These are phyloP conservation scores for Hystrix cristata DNA, from an alignment of 2,113 vertebrate genomes.

Conservation along the genomic window DNA sequence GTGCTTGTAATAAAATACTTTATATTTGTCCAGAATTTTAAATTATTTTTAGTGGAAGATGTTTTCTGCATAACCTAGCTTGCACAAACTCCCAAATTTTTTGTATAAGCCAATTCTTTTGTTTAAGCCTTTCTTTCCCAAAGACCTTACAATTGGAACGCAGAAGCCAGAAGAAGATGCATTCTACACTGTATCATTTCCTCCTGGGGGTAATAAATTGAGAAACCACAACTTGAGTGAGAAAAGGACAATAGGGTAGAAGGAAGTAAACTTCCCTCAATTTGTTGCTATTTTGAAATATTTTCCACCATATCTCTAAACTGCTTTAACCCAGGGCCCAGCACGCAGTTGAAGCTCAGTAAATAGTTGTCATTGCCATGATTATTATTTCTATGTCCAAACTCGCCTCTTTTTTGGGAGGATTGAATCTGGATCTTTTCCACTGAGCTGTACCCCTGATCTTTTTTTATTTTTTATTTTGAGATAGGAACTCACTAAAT, in stretches of 20 bases:
- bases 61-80: not conserved
- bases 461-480: not conserved
- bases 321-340: not conserved
- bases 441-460: not conserved
- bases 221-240: not conserved
- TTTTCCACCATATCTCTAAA: not conserved
- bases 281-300: not conserved
- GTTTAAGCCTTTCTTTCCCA: not conserved
- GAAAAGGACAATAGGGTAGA: not conserved
- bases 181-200: not conserved
- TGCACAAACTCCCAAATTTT: not conserved
- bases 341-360: not conserved
- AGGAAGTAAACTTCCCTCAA: not conserved
- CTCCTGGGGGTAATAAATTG: not conserved
- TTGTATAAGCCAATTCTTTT: not conserved
- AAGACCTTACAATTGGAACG: not conserved
- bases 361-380: not conserved
- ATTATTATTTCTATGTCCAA: constrained; percentile 17
- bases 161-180: not conserved
- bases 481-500: not conserved
- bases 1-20: not conserved
- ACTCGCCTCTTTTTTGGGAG: not conserved
- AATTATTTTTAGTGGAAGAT: not conserved
- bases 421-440: not conserved
- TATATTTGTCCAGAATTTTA: not conserved